Evolutionary conservation across 2,888 invertebrate species (phyloP).

Genomic region (Automeris io): DNA sequence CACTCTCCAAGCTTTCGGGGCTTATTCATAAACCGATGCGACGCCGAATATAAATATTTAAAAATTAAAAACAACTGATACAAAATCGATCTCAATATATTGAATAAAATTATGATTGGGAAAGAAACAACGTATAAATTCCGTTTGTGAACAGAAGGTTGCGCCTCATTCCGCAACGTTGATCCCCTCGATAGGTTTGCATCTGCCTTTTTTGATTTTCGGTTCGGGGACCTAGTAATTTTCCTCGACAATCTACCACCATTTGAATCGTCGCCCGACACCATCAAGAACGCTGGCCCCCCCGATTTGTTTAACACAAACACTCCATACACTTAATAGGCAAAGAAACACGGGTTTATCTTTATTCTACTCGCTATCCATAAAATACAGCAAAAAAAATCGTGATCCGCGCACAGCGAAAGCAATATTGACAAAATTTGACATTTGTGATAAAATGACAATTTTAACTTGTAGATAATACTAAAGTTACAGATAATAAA

Average conservation of each 20-base stretch:
- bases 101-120: slow-evolving; percentile 91
- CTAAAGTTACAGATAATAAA: too few relatives aligned
- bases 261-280: slow-evolving; percentile 78
- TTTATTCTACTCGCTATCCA: slow-evolving; percentile 45
- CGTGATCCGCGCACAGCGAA: slow-evolving; percentile 24
- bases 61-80: slow-evolving; percentile 92
- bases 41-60: slow-evolving; percentile 89
- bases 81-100: slow-evolving; percentile 87
- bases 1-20: slow-evolving; percentile 74
- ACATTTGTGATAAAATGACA: too few relatives aligned
- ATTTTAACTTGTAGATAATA: too few relatives aligned
- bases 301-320: slow-evolving; percentile 54
- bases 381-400: slow-evolving; percentile 47
- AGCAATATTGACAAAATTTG: slow-evolving; percentile 39
- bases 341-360: slow-evolving; percentile 58
- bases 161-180: slow-evolving; percentile 77
- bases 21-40: slow-evolving; percentile 84
- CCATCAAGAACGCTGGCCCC: slow-evolving; percentile 72
- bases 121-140: slow-evolving; percentile 93
- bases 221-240: slow-evolving; percentile 80
- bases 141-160: slow-evolving; percentile 89
- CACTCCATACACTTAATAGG: slow-evolving; percentile 60
- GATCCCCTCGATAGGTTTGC: slow-evolving; percentile 78
- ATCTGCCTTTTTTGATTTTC: slow-evolving; percentile 80
- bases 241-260: slow-evolving; percentile 81